These are phyloP conservation scores for Noctua comes DNA, from an alignment of 2,888 invertebrate genomes.

Conservation along the genomic window DNA sequence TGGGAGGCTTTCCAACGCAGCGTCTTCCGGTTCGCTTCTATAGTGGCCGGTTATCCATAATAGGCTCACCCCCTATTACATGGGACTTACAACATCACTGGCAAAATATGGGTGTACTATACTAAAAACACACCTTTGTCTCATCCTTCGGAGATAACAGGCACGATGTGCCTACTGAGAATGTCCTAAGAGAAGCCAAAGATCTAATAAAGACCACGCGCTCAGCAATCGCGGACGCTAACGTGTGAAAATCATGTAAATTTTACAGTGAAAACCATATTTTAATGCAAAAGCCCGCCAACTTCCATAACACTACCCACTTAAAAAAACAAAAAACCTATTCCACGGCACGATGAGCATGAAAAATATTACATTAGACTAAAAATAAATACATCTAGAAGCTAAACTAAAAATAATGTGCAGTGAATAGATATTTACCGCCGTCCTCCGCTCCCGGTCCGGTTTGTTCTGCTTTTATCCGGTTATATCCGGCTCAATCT, in stretches of 20 bases:
- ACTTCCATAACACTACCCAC: neutral
- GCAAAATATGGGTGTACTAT: no score
- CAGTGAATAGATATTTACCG: slow-evolving; percentile 66
- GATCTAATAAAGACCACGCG: no score
- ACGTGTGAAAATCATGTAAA: neutral
- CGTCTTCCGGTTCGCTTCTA: no score
- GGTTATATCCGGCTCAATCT: slow-evolving; percentile 69
- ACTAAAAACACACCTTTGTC: no score
- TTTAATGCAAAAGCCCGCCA: slow-evolving; percentile 21
- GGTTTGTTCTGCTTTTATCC: slow-evolving; percentile 69
- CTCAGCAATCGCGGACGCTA: neutral
- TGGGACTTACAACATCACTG: no score
- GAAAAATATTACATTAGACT: slow-evolving; percentile 52
- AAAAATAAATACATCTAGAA: slow-evolving; percentile 60
- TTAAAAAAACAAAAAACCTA: slow-evolving; percentile 40
- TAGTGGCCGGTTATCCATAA: neutral
- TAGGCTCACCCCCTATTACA: neutral
- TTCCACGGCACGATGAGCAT: slow-evolving; percentile 45
- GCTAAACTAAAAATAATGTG: slow-evolving; percentile 70
- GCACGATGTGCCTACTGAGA: no score
- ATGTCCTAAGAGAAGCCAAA: no score
- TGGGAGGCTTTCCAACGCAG: no score
- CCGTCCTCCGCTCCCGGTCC: slow-evolving; percentile 53
- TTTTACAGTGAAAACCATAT: neutral
- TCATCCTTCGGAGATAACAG: no score